Conservation (phyloP, 1,140 invertebrate genomes). For the Heterodera schachtii region DNA sequence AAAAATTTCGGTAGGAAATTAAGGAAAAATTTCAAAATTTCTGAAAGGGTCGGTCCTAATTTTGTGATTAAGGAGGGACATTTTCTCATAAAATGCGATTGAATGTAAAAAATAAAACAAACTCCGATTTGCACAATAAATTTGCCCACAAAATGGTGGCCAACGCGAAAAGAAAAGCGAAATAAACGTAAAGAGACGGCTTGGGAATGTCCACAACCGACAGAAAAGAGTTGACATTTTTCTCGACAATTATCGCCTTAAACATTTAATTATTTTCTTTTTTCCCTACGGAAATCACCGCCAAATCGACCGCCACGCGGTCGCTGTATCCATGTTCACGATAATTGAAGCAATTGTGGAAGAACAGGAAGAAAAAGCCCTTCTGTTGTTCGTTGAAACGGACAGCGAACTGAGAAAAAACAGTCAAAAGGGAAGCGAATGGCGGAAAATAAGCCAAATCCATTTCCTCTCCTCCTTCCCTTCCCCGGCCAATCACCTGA, state of each 20-base stretch:
- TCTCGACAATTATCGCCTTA: slow-evolving; percentile 75
- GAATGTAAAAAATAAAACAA: slow-evolving; percentile 55
- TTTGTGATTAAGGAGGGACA: slow-evolving; percentile 27
- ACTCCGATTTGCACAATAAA: slow-evolving; percentile 82
- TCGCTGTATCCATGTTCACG: slow-evolving; percentile 66
- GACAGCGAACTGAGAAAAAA: slow-evolving; percentile 76
- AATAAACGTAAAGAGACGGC: slow-evolving; percentile 85
- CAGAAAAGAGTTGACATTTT: slow-evolving; percentile 83
- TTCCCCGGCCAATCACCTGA: not conserved
- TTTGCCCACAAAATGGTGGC: slow-evolving; percentile 88
- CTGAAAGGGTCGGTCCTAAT: slow-evolving; percentile 14
- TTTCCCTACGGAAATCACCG: slow-evolving; percentile 34
- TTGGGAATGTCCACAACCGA: slow-evolving; percentile 96
- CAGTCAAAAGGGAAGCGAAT: too few species aligned
- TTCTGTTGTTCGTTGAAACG: slow-evolving; percentile 79
- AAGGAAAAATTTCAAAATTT: too few species aligned
- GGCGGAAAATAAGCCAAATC: too few species aligned
- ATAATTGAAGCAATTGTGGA: slow-evolving; percentile 87
- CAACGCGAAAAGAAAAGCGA: slow-evolving; percentile 85
- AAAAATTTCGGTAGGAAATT: too few species aligned
- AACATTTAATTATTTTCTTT: slow-evolving; percentile 39
- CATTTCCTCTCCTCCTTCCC: too few species aligned
- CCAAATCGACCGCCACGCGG: slow-evolving; percentile 60
- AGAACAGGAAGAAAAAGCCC: slow-evolving; percentile 91
- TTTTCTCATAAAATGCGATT: slow-evolving; percentile 13